Evolutionary conservation across 2,888 invertebrate species (phyloP).

Genomic region (Caenorhabditis sulstoni): DNA sequence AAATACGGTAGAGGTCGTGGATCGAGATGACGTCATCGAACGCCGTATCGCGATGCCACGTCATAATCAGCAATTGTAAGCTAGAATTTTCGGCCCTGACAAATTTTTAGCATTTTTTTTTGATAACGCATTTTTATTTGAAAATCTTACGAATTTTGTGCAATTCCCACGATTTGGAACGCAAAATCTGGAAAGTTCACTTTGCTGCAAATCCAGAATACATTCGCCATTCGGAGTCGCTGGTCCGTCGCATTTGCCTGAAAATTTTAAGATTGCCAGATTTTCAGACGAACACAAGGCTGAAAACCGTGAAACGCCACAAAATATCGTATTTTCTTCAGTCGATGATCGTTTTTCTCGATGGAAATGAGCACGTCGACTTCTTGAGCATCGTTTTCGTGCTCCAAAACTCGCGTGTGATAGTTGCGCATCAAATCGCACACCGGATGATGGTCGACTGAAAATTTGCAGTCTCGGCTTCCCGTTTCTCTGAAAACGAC

Average conservation of each 20-base stretch:
- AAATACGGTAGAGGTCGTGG: too few relatives aligned
- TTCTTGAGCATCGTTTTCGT: conserved; percentile 32
- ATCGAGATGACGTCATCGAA: too few relatives aligned
- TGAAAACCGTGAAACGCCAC: conserved; percentile 56
- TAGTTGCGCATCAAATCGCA: too few relatives aligned
- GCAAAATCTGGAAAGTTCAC: conserved; percentile 50
- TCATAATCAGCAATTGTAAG: conserved; percentile 43
- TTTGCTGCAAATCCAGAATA: conserved; percentile 48
- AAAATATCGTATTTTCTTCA: conserved; percentile 57
- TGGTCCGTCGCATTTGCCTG: conserved; percentile 35
- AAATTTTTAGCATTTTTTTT: conserved; percentile 1
- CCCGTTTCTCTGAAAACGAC: conserved; percentile 56
- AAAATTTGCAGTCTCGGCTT: conserved; percentile 50
- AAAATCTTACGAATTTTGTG: conserved; percentile 51
- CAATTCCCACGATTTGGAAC: conserved; percentile 61
- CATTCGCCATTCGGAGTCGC: conserved; percentile 49
- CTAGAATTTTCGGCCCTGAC: conserved; percentile 31
- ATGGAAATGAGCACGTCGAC: conserved; percentile 51
- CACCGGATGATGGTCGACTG: conserved; percentile 66
- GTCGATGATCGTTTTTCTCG: conserved; percentile 49
- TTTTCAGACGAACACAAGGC: too few relatives aligned
- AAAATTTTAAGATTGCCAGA: too few relatives aligned
- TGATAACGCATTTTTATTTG: too few relatives aligned
- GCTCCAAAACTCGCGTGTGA: too few relatives aligned
- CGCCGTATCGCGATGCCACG: conserved; percentile 45